Percentiles rank a stretch among this genome's conserved stretches.
These are phyloP conservation scores for Chloroclysta siterata DNA, from an alignment of 2,888 invertebrate species.

Conservation along the genomic window DNA sequence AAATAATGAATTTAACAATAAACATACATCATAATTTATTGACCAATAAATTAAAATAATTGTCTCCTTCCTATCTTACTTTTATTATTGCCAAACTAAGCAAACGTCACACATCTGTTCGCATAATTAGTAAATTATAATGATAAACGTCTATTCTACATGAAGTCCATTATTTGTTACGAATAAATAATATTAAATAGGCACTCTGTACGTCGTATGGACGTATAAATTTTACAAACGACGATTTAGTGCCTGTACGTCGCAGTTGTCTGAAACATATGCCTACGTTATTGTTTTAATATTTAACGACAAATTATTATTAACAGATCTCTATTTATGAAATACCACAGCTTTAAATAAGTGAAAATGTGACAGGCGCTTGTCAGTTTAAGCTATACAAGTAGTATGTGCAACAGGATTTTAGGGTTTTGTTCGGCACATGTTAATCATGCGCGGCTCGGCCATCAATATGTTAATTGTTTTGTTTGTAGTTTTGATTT, in stretches of 20 bases:
- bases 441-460: background rate
- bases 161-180: conserved; percentile 35
- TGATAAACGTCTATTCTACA: conserved; percentile 42
- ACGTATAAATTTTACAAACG: conserved; percentile 47
- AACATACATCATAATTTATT: too few relatives aligned
- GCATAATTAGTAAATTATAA: conserved; percentile 39
- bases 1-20: too few relatives aligned
- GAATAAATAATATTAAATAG: conserved; percentile 46
- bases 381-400: conserved; percentile 20
- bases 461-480: conserved; percentile 25
- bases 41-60: too few relatives aligned
- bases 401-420: conserved; percentile 20
- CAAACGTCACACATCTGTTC: conserved; percentile 36
- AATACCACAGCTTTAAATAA: conserved; percentile 30
- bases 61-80: background rate
- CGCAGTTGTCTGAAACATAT: conserved; percentile 42
- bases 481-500: conserved; percentile 24
- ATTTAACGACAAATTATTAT: conserved; percentile 45
- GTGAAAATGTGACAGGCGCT: conserved; percentile 14
- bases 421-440: background rate
- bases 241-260: conserved; percentile 46
- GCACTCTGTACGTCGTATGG: conserved; percentile 42
- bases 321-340: conserved; percentile 38
- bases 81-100: conserved; percentile 15
- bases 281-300: conserved; percentile 43